These are phyloP conservation scores for Euproctis similis DNA, from an alignment of 2,888 invertebrate species.

Conservation along the genomic window DNA sequence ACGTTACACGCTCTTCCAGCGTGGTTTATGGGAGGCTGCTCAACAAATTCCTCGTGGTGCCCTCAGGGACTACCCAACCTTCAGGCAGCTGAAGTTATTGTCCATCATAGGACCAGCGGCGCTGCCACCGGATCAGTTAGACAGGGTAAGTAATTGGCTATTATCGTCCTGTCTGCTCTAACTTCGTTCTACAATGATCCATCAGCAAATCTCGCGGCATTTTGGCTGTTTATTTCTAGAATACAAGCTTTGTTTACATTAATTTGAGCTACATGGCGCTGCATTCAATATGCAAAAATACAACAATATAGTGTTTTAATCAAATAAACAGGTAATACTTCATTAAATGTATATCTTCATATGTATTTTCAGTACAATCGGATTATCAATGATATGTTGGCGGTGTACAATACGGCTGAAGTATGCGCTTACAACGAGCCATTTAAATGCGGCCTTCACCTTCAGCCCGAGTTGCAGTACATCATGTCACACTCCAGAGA, in stretches of 20 bases:
- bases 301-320: no score
- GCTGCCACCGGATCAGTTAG: slow-evolving; percentile 86
- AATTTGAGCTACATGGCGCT: no score
- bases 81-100: slow-evolving; percentile 83
- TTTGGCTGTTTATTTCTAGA: no score
- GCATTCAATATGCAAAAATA: no score
- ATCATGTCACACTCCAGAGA: slow-evolving; percentile 86
- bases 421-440: slow-evolving; percentile 91
- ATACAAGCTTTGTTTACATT: no score
- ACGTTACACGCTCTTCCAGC: slow-evolving; percentile 87
- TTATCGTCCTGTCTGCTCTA: no score
- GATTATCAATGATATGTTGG: slow-evolving; percentile 90
- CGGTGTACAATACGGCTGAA: slow-evolving; percentile 89
- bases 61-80: slow-evolving; percentile 81
- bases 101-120: slow-evolving; percentile 90
- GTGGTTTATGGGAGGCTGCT: slow-evolving; percentile 85
- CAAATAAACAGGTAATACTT: no score
- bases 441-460: slow-evolving; percentile 85
- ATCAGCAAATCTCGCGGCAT: no score
- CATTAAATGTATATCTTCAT: no score
- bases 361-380: slow-evolving; percentile 83
- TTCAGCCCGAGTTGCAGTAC: slow-evolving; percentile 85
- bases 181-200: no score
- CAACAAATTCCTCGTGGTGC: slow-evolving; percentile 80
- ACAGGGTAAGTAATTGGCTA: slow-evolving; percentile 86